phyloP scores from a whole-genome alignment of 2,888 invertebrate genomes.

The Sycophila texana region DNA sequence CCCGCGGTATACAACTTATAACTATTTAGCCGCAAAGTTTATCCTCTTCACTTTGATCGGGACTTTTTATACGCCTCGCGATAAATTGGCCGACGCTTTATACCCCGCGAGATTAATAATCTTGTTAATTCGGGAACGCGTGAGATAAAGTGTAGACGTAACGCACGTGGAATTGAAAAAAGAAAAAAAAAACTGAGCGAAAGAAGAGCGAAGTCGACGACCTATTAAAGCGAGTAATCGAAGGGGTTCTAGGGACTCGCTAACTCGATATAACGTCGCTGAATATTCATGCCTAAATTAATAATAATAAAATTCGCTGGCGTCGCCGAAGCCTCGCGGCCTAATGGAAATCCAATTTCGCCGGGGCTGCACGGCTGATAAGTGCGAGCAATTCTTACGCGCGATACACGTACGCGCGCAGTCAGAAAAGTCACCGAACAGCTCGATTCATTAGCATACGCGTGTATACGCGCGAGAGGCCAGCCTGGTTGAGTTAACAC shows the following conservation, averaged over 20 bases:
- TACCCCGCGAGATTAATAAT: constrained; percentile 5
- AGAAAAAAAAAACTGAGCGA: too few species aligned
- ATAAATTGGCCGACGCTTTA: not conserved
- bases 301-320: constrained; percentile 25
- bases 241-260: not conserved
- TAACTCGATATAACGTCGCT: not conserved
- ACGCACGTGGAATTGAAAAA: not conserved
- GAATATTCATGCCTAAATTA: constrained; percentile 38
- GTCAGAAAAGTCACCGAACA: constrained; percentile 14
- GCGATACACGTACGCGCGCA: not conserved
- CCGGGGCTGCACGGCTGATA: constrained; percentile 1
- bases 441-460: constrained; percentile 35
- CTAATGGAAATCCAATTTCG: constrained; percentile 43
- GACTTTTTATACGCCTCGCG: not conserved
- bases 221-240: not conserved
- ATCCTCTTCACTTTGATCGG: not conserved
- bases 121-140: constrained; percentile 5
- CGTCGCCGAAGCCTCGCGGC: not conserved
- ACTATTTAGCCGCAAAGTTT: not conserved
- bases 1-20: not conserved
- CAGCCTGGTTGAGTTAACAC: not conserved
- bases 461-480: not conserved
- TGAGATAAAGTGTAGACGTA: not conserved
- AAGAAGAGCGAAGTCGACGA: not conserved
- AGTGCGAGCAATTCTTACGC: not conserved